A percentile compares a stretch with the other conserved stretches of the same genome.
Evolutionary conservation across 2,113 vertebrate species (phyloP).

Genomic region (Hystrix brachyura): DNA sequence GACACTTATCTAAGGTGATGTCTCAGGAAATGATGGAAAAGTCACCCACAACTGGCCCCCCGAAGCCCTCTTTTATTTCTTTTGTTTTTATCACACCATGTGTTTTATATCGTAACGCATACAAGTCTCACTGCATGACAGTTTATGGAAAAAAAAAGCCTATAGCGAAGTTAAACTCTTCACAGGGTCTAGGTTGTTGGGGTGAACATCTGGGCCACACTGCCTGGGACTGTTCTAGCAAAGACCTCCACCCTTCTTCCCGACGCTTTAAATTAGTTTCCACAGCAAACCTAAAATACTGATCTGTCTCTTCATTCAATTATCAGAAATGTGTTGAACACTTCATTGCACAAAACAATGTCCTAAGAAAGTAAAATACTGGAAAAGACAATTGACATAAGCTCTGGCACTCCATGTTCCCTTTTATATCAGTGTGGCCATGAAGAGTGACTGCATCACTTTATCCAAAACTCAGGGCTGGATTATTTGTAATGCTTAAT

Average conservation of each 20-base stretch:
- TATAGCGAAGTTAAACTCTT: not conserved
- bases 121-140: not conserved
- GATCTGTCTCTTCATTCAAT: not conserved
- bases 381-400: not conserved
- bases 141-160: not conserved
- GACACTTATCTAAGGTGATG: not conserved
- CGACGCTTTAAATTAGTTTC: not conserved
- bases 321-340: not conserved
- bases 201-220: rapidly evolving
- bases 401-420: not conserved
- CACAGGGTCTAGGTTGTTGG: not conserved
- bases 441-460: not conserved
- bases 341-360: not conserved
- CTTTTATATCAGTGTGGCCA: not conserved
- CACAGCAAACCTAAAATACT: not conserved
- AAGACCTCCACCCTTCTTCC: not conserved
- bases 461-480: not conserved
- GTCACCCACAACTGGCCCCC: not conserved
- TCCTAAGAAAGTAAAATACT: not conserved
- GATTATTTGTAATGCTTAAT: not conserved
- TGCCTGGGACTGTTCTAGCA: not conserved
- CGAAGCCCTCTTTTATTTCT: not conserved
- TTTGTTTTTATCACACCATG: not conserved
- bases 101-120: not conserved
- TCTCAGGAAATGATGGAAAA: not conserved